These are phyloP conservation scores for Riparia riparia DNA, from an alignment of 2,113 vertebrate species.

Conservation along the genomic window DNA sequence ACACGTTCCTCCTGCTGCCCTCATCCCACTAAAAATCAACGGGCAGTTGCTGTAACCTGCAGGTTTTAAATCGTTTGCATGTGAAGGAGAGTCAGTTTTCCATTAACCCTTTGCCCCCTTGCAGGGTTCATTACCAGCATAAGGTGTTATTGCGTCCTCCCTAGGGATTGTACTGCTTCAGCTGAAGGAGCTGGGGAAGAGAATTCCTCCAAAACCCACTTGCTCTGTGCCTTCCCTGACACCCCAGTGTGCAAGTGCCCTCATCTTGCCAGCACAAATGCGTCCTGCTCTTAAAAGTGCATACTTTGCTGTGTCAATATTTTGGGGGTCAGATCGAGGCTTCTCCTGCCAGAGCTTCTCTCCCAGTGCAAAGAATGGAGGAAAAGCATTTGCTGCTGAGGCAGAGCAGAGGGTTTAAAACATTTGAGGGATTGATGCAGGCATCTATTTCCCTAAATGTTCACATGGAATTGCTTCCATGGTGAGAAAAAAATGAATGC, in stretches of 20 bases:
- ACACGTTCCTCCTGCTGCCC: not conserved
- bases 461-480: not conserved
- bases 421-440: not conserved
- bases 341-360: not conserved
- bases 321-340: not conserved
- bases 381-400: not conserved
- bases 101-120: not conserved
- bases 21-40: not conserved
- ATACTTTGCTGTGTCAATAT: accelerated
- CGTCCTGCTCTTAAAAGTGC: accelerated
- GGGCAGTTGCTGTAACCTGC: not conserved
- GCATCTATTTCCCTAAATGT: not conserved
- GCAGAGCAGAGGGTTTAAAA: not conserved
- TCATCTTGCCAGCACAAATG: not conserved
- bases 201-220: not conserved
- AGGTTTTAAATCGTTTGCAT: not conserved
- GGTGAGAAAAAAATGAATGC: not conserved
- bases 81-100: not conserved
- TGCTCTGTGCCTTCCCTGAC: not conserved
- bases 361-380: not conserved
- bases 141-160: not conserved
- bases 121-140: not conserved
- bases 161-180: not conserved
- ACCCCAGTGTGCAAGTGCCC: accelerated
- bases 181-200: not conserved